Percentiles rank a stretch among this genome's conserved stretches.
Evolutionary conservation across 1,140 invertebrate species (phyloP).

Genomic region (Drosophila bifasciata): DNA sequence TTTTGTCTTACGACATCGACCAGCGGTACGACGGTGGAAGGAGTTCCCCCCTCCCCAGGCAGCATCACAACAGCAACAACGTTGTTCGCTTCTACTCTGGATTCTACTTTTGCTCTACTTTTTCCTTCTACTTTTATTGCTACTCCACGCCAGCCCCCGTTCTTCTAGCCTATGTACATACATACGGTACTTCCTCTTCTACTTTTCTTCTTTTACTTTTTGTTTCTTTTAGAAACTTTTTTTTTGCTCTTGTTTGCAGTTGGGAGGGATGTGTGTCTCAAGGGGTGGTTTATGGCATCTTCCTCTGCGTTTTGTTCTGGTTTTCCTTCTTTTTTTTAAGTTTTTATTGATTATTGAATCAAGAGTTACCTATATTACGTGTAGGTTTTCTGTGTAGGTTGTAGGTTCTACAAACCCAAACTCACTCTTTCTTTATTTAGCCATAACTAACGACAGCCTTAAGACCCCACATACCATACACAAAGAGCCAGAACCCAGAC

Average conservation of each 20-base stretch:
- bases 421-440: too few species aligned
- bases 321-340: conserved; percentile 11
- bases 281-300: conserved; percentile 47
- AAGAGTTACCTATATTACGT: conserved; percentile 19
- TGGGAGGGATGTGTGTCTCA: conserved; percentile 19
- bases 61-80: too few species aligned
- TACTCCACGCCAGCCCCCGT: background rate
- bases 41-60: conserved; percentile 27
- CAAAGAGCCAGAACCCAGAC: background rate
- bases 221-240: background rate
- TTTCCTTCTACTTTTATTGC: background rate
- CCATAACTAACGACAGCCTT: too few species aligned
- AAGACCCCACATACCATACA: background rate
- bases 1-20: conserved; percentile 55
- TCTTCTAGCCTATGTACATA: conserved; percentile 1
- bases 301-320: conserved; percentile 8
- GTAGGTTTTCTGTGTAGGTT: background rate
- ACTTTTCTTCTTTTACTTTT: conserved; percentile 2
- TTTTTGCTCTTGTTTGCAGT: conserved; percentile 10
- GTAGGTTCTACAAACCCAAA: too few species aligned
- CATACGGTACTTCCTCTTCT: conserved; percentile 18
- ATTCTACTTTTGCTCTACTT: too few species aligned
- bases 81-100: too few species aligned
- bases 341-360: conserved; percentile 36
- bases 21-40: too few species aligned